phyloP scores from a whole-genome alignment of 2,888 invertebrate genomes.

The Dinocampus coccinellae region DNA sequence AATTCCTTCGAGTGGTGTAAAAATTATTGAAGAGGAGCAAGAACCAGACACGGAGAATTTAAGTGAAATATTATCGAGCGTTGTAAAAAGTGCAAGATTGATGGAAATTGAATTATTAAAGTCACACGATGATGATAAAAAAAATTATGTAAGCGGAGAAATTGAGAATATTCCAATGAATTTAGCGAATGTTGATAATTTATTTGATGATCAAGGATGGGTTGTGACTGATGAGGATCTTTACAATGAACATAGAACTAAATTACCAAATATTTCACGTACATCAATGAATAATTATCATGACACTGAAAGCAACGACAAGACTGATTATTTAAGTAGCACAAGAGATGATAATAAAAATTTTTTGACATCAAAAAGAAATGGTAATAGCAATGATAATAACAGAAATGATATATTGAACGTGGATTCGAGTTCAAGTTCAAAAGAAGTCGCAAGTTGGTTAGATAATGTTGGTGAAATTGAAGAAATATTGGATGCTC shows the following conservation, averaged over 20 bases:
- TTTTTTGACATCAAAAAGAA: neutral
- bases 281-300: constrained; percentile 15
- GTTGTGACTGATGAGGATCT: constrained; percentile 58
- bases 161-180: neutral
- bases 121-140: neutral
- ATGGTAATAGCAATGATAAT: constrained; percentile 27
- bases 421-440: neutral
- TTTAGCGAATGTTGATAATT: constrained; percentile 51
- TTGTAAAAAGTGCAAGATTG: constrained; percentile 11
- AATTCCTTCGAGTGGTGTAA: neutral
- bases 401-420: neutral
- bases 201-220: constrained; percentile 67
- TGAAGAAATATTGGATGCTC: neutral
- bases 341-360: neutral
- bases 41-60: constrained; percentile 11
- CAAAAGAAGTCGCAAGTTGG: neutral
- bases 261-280: neutral
- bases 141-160: too few species aligned
- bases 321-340: constrained; percentile 15
- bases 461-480: neutral
- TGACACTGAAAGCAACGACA: neutral
- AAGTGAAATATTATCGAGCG: constrained; percentile 17
- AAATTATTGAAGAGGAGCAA: neutral
- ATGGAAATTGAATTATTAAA: constrained; percentile 10
- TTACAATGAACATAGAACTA: constrained; percentile 1